Evolutionary conservation across 2,797 vertebrate genomes (phyloP).

Genomic region (Dermochelys coriacea): DNA sequence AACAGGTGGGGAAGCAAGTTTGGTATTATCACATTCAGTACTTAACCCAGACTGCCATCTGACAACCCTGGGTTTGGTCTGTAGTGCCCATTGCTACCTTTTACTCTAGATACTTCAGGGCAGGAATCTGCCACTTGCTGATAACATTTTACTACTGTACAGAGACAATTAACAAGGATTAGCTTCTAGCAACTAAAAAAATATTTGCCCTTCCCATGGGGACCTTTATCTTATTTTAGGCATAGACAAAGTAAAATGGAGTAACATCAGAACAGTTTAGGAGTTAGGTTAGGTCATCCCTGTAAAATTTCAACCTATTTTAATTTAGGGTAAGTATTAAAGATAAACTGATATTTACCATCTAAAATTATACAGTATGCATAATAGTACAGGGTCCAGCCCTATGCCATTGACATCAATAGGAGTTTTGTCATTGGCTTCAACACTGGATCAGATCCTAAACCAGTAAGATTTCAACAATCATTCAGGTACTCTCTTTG

Average conservation of each 20-base stretch:
- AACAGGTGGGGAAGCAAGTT: background rate
- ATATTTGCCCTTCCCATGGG: background rate
- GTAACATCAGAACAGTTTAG: background rate
- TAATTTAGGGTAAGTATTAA: background rate
- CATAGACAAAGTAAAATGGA: background rate
- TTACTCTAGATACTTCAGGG: background rate
- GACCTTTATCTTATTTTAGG: background rate
- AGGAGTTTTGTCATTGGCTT: background rate
- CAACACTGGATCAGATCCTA: background rate
- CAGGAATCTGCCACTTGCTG: background rate
- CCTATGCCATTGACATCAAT: background rate
- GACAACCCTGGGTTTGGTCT: background rate
- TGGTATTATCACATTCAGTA: background rate
- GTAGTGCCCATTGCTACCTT: background rate
- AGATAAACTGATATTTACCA: background rate
- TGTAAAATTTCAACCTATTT: background rate
- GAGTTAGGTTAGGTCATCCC: background rate
- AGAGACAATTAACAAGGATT: background rate
- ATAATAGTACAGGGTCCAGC: background rate
- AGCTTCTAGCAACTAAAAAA: background rate
- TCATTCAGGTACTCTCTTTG: background rate
- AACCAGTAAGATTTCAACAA: background rate
- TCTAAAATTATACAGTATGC: background rate
- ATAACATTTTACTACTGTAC: background rate
- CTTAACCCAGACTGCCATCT: background rate